Base-by-base conservation (phyloP, 1,140 invertebrate species). In the Drosophila fuyamai region DNA sequence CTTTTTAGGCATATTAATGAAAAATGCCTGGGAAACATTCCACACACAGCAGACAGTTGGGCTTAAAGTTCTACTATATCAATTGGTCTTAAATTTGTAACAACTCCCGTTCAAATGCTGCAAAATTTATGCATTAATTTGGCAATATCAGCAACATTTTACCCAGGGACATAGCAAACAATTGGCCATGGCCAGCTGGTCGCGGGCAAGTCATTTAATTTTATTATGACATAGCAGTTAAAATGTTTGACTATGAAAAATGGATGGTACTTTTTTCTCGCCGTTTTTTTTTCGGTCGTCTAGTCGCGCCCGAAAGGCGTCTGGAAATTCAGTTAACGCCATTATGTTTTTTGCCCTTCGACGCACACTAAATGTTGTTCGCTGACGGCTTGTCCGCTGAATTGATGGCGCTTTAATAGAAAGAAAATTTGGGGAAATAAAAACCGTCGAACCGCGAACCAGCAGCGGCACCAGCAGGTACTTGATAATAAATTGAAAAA, bases 401-500 rank as follows among this genome's bases (percentile, higher is more conserved):
- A 82, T 82, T 86, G 75, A 76, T 86, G 83, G 47, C 53, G 48
- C 75, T 88, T 82, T 86, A 82, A 82, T 82, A 79, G 76, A 83
- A 82, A 68, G 76, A 65, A 86, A 82, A 75, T 61, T 57, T 35
- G 48, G 50, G 41, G 48, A 59, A 72, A 81, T 61, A 81, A 84
- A 84, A 84, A 73, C 51, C 62, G 48, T 44, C 59, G 72, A 76
- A 76, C 73, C 61, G 63, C 59, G 44, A 81, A 81, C 23, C 55
- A 60, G 29, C 27, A 51, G 43, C 47, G 43, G 56, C 29, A 50
- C 51, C 58, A 75, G 72, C 76, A 86, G 83, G 79, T 83, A 88
- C 76, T 76, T 58, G 66, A 79, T 88, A 86, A 86, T 88, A 86
- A 86, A 86, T 88, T 82, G 65, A 77, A 88, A 86, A 86, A 83